Evolutionary conservation across 2,113 vertebrate genomes (phyloP).

Genomic region (Antennarius striatus): DNA sequence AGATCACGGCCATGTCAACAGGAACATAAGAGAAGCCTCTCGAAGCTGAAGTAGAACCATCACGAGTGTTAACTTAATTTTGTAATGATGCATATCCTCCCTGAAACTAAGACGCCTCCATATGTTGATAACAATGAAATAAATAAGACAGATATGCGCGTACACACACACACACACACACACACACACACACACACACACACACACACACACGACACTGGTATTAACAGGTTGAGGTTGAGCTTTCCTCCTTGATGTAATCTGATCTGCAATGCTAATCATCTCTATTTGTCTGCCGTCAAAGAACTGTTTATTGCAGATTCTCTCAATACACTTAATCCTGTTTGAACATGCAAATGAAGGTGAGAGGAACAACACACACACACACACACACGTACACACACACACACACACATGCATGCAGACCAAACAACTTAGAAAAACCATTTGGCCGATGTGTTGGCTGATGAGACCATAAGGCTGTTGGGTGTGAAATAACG

Average conservation of each 20-base stretch:
- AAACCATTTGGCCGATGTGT: slow-evolving; percentile 43
- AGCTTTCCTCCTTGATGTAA: slow-evolving; percentile 1
- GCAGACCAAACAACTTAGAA: slow-evolving; percentile 27
- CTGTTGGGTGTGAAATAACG: slow-evolving; percentile 54
- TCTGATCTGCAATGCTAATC: slow-evolving; percentile 56
- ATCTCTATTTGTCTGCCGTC: slow-evolving; percentile 38
- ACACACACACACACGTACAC: slow-evolving; percentile 6
- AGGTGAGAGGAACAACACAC: slow-evolving; percentile 2
- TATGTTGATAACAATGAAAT: no score
- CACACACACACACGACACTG: slow-evolving; percentile 23
- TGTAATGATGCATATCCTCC: no score
- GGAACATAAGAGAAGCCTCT: no score
- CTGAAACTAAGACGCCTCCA: no score
- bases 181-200: slow-evolving; percentile 19
- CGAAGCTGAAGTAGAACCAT: no score
- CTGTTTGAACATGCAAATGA: slow-evolving; percentile 62
- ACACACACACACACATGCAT: background rate
- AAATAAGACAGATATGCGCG: background rate
- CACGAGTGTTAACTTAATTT: no score
- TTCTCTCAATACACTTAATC: slow-evolving; percentile 52
- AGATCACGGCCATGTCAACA: no score
- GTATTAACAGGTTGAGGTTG: slow-evolving; percentile 11
- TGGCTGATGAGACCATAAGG: slow-evolving; percentile 51
- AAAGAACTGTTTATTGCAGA: slow-evolving; percentile 51
- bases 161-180: slow-evolving; percentile 17